Conservation (phyloP, 2,113 vertebrate genomes). For the Dasyurus viverrinus region DNA sequence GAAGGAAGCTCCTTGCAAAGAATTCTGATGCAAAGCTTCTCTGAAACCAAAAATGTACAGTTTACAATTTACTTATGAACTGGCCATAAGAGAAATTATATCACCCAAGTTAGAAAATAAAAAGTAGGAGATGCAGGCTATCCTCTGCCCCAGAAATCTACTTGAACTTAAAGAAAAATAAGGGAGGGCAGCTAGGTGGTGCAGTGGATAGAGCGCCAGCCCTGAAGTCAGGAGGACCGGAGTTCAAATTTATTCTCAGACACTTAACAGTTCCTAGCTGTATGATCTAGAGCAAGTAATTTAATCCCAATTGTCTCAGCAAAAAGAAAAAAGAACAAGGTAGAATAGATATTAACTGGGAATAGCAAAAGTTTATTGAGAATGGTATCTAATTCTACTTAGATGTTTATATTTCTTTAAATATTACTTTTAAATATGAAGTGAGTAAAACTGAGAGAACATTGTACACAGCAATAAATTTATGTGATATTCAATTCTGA, state of each 20-base stretch:
- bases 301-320: too few relatives aligned
- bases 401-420: background rate
- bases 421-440: background rate
- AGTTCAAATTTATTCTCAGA: too few relatives aligned
- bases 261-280: too few relatives aligned
- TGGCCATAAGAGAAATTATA: background rate
- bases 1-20: background rate
- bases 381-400: background rate
- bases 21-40: background rate
- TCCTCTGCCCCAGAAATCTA: background rate
- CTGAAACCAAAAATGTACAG: background rate
- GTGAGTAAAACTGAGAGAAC: too few relatives aligned
- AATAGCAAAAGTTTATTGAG: background rate
- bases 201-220: too few relatives aligned
- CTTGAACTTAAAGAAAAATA: background rate
- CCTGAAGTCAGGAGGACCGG: too few relatives aligned
- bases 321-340: background rate
- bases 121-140: background rate
- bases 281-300: too few relatives aligned
- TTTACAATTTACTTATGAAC: background rate
- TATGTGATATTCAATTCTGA: too few relatives aligned
- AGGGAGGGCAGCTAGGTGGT: too few relatives aligned
- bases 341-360: background rate
- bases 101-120: background rate
- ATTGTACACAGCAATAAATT: too few relatives aligned